These are phyloP conservation scores for Clarias fuscus DNA, from an alignment of 2,797 vertebrate genomes.

Conservation along the genomic window DNA sequence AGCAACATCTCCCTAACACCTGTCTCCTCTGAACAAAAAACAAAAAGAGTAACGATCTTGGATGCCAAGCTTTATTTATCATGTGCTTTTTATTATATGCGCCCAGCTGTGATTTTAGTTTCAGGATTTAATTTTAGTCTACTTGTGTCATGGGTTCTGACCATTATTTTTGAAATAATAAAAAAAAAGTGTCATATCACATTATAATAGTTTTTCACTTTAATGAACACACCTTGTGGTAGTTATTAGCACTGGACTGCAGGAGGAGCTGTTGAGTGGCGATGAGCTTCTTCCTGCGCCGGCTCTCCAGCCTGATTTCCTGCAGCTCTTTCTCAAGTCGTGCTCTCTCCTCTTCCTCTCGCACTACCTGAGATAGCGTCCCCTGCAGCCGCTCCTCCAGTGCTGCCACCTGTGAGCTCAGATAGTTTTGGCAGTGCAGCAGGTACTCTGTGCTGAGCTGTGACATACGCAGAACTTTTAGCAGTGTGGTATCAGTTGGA, in stretches of 20 bases:
- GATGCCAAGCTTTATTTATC: not conserved
- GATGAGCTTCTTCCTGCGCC: conserved; percentile 71
- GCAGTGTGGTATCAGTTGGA: conserved; percentile 65
- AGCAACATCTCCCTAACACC: not conserved
- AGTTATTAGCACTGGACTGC: conserved; percentile 66
- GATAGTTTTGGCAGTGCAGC: conserved; percentile 74
- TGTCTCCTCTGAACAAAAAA: not conserved
- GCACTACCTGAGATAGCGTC: conserved; percentile 57
- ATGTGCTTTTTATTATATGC: not conserved
- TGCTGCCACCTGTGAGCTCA: conserved; percentile 64
- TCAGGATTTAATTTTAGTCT: not conserved
- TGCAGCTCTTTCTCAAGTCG: conserved; percentile 64
- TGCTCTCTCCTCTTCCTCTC: conserved; percentile 57
- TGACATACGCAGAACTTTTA: conserved; percentile 77
- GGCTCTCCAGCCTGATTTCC: conserved; percentile 67
- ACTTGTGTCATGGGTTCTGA: not conserved
- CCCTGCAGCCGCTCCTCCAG: conserved; percentile 65
- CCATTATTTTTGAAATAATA: too few species aligned
- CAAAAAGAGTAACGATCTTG: not conserved
- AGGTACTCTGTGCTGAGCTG: conserved; percentile 79
- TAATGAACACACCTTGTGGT: conserved; percentile 65
- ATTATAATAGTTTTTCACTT: not conserved
- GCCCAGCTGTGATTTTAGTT: not conserved
- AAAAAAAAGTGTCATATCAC: too few species aligned
- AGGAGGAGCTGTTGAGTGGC: conserved; percentile 70